Conservation (phyloP, 2,113 vertebrate genomes). For the Burhinus bistriatus region DNA sequence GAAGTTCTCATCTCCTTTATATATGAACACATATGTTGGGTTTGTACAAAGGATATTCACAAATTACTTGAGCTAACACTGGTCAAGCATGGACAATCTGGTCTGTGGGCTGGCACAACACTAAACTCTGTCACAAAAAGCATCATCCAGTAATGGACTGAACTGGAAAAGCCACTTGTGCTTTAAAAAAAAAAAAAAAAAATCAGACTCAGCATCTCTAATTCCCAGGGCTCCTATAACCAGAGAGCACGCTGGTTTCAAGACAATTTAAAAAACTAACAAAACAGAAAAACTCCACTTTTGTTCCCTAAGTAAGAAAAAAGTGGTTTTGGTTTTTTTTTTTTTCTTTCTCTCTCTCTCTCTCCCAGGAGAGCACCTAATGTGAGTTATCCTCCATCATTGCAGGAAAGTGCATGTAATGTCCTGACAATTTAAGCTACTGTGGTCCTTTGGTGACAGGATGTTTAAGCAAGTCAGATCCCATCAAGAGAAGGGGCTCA, state of each 20-base stretch:
- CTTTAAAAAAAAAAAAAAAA: not conserved
- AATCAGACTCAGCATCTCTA: not conserved
- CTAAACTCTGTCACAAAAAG: not conserved
- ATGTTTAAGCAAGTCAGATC: not conserved
- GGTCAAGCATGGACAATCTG: not conserved
- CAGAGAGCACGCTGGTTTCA: not conserved
- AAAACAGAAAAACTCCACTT: not conserved
- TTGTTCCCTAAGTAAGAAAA: not conserved
- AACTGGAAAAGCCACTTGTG: not conserved
- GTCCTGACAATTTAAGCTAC: not conserved
- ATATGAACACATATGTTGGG: fast-evolving
- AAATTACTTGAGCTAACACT: too few species aligned
- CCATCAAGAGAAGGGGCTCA: fast-evolving
- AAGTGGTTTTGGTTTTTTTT: too few species aligned
- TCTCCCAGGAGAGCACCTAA: not conserved
- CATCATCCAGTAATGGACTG: not conserved
- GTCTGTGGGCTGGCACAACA: not conserved
- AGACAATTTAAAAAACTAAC: fast-evolving
- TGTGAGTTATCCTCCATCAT: not conserved
- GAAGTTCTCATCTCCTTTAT: not conserved
- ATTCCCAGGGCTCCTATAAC: not conserved
- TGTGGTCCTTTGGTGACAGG: not conserved
- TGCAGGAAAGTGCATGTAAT: not conserved
- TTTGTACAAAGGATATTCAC: not conserved
- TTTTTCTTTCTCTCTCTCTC: too few species aligned